Conservation (phyloP, 1,140 invertebrate genomes). For the Trichoplusia ni region DNA sequence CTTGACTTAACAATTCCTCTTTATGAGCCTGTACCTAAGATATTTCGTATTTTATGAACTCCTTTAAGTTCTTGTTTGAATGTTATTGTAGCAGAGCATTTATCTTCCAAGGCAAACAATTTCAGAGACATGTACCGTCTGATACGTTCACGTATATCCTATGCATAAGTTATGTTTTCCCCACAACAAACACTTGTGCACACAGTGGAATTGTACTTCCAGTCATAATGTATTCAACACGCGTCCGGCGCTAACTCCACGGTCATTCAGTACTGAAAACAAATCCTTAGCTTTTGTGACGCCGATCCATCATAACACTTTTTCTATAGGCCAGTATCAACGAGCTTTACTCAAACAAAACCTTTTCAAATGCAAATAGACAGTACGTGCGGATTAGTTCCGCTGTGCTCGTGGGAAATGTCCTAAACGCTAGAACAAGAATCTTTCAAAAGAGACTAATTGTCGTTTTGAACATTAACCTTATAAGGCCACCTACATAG, state of each 20-base stretch:
- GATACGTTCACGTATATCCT: conserved; percentile 4
- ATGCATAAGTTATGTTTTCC: conserved; percentile 18
- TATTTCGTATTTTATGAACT: too few relatives aligned
- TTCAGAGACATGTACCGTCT: conserved; percentile 18
- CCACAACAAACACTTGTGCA: conserved; percentile 28
- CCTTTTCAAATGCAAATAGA: conserved; percentile 78
- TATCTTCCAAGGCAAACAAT: conserved; percentile 8
- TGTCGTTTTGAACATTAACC: conserved; percentile 69
- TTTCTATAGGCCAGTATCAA: conserved; percentile 70
- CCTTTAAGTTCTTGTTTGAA: too few relatives aligned
- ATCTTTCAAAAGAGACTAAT: conserved; percentile 23
- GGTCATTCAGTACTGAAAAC: conserved; percentile 75
- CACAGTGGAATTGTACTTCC: conserved; percentile 30
- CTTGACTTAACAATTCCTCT: not conserved
- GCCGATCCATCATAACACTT: conserved; percentile 75
- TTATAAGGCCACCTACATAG: conserved; percentile 79
- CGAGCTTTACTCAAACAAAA: conserved; percentile 76
- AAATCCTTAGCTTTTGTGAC: conserved; percentile 65
- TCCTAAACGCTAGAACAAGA: conserved; percentile 36
- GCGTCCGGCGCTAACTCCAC: conserved; percentile 63
- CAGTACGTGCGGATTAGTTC: conserved; percentile 76
- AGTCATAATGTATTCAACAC: conserved; percentile 68
- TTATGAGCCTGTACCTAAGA: too few relatives aligned
- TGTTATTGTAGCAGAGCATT: too few relatives aligned
- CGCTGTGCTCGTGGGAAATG: conserved; percentile 69